Conservation (phyloP, 2,113 vertebrate genomes). For the Erythrocercus mccallii region DNA sequence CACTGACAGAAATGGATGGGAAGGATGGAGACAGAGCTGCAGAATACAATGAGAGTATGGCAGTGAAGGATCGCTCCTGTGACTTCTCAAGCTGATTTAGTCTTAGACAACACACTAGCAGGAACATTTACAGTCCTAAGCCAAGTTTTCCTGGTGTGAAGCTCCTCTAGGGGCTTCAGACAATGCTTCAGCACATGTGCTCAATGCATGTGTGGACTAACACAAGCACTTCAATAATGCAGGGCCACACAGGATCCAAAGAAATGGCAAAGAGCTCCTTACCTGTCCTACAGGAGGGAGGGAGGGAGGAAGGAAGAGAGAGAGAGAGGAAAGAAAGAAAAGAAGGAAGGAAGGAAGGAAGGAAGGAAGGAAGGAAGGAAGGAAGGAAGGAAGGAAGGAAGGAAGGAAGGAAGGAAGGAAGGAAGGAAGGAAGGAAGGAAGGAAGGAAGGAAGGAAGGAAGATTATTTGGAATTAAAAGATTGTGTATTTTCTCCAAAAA, state of each 20-base stretch:
- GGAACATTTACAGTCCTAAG: background rate
- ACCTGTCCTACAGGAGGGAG: accelerated
- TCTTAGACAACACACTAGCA: background rate
- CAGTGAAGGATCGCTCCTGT: background rate
- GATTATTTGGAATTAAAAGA: background rate
- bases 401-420: background rate
- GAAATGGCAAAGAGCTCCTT: background rate
- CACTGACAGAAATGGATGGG: background rate
- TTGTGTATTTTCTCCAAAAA: background rate
- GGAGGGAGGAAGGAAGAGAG: background rate
- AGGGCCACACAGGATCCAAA: background rate
- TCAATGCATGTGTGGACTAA: background rate
- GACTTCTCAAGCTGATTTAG: background rate
- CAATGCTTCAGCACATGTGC: accelerated
- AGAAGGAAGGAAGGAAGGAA: background rate
- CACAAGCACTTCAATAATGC: accelerated
- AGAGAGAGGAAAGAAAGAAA: too few relatives aligned
- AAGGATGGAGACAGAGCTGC: background rate
- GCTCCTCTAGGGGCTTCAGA: background rate
- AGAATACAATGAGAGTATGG: background rate
- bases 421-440: background rate
- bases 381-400: background rate
- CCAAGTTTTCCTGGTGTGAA: background rate
- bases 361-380: background rate
- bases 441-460: background rate